Base-by-base conservation (phyloP, 2,113 vertebrate genomes). In the Spilogale gracilis region DNA sequence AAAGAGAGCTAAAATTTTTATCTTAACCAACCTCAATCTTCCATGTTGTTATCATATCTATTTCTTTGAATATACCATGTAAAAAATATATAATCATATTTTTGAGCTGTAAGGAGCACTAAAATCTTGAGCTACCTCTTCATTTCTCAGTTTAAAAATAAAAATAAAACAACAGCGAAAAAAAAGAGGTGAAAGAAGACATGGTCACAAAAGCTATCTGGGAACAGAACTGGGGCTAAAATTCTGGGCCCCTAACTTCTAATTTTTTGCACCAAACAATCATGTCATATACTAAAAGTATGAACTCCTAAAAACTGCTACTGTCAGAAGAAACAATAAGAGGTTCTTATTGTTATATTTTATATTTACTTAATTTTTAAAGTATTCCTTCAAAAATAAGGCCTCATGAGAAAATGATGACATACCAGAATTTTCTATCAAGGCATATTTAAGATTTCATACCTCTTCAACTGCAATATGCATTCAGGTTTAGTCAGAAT, bases 301-400 rank as follows among this genome's bases (percentile, higher is more conserved):
- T 8, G 3, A 14, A 89, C 18, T 79, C n/a, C 60, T 83, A 20
- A 74, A 95, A 90, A 73, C 4, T 80, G 30, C 45, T 91, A 90
- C 1, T 67, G 11, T 76, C 16, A 84, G 14, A 32, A 92, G 6
- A 97, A 92, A 87, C 32, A 82, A 83, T 38, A 50, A 79, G 0
- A 83, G 3, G 23, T 10, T 67, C 23, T 8, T 63, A 58, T 21
- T 78, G 13, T n/a, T 82, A n/a, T 61, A 85, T 71, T 94, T 76
- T 48, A 38, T 32, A 69, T 58, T 61, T 96, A 89, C 17, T 90
- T 78, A 80, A 73, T 95, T 83, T 89, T 67, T 63, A 78, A 76
- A 69, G 32, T 48, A 11, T 32, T 60, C 23, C 95, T 88, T 95
- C 25, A 96, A 92, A 95, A 52, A 92, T 79, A 74, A n/a, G 2